Evolutionary conservation across 2,113 vertebrate species (phyloP).

Genomic region (Lepus timidus): DNA sequence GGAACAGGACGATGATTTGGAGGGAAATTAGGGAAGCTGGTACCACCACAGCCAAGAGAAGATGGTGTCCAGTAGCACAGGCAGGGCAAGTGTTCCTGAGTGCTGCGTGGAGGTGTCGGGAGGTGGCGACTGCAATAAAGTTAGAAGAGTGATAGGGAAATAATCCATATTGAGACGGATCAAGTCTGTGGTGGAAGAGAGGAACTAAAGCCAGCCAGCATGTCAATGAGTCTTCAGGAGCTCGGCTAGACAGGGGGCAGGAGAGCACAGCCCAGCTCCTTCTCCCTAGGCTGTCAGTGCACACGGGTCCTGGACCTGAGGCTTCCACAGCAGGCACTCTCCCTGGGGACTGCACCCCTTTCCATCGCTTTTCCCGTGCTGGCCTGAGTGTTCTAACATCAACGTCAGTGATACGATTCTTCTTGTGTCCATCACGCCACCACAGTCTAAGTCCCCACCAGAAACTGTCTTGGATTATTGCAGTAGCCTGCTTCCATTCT

Average conservation of each 20-base stretch:
- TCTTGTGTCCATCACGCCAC: background rate
- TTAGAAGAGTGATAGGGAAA: background rate
- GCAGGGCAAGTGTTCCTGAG: fast-evolving
- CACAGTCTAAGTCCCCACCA: background rate
- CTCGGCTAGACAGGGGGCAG: background rate
- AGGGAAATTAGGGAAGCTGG: background rate
- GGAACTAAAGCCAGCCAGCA: background rate
- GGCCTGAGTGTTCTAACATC: background rate
- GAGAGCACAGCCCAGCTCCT: background rate
- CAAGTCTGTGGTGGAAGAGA: background rate
- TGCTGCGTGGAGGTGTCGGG: background rate
- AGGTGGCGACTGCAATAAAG: no score
- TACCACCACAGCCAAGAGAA: background rate
- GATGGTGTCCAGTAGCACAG: background rate
- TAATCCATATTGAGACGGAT: background rate
- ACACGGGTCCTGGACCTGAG: background rate
- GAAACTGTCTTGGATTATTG: background rate
- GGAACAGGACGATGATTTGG: background rate
- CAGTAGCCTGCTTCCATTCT: background rate
- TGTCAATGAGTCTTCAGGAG: background rate
- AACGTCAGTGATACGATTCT: fast-evolving
- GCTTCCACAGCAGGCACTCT: no score
- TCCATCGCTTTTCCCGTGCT: background rate
- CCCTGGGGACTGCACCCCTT: background rate
- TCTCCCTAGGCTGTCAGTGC: background rate